phyloP scores from a whole-genome alignment of 2,113 vertebrate genomes.

The Poeciliopsis prolifica region DNA sequence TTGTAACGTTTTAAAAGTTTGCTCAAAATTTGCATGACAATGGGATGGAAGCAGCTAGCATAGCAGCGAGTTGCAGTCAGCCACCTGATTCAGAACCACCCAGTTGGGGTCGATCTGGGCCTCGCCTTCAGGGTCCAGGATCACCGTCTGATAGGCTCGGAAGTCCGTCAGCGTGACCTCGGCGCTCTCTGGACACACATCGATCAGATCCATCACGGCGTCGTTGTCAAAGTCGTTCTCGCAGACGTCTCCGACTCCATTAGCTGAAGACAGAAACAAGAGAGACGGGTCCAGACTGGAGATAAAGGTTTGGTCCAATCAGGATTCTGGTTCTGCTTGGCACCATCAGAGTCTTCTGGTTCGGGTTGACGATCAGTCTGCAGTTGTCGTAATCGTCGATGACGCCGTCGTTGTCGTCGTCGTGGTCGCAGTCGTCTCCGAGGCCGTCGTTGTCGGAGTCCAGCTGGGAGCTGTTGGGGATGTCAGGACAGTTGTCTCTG shows the following conservation, averaged over 20 bases:
- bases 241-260: slow-evolving; percentile 90
- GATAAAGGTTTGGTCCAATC: no score
- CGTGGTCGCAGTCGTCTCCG: slow-evolving; percentile 95
- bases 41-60: no score
- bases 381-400: slow-evolving; percentile 92
- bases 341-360: slow-evolving; percentile 94
- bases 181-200: slow-evolving; percentile 94
- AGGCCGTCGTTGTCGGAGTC: slow-evolving; percentile 95
- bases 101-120: slow-evolving; percentile 97
- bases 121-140: slow-evolving; percentile 94
- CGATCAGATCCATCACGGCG: slow-evolving; percentile 85
- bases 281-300: neutral
- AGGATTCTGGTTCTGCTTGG: neutral
- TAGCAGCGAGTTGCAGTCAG: neutral
- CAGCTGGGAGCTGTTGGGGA: slow-evolving; percentile 95
- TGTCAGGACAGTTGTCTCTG: slow-evolving; percentile 93
- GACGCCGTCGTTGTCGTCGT: slow-evolving; percentile 93
- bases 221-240: slow-evolving; percentile 97
- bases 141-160: slow-evolving; percentile 94
- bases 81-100: slow-evolving; percentile 98
- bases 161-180: slow-evolving; percentile 97
- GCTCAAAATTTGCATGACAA: no score
- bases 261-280: slow-evolving; percentile 72
- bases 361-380: slow-evolving; percentile 91
- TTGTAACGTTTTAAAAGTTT: no score